Percentiles rank a stretch among this genome's conserved stretches.
Evolutionary conservation across 2,797 vertebrate genomes (phyloP).

Genomic region (Philypnodon macrostomus): DNA sequence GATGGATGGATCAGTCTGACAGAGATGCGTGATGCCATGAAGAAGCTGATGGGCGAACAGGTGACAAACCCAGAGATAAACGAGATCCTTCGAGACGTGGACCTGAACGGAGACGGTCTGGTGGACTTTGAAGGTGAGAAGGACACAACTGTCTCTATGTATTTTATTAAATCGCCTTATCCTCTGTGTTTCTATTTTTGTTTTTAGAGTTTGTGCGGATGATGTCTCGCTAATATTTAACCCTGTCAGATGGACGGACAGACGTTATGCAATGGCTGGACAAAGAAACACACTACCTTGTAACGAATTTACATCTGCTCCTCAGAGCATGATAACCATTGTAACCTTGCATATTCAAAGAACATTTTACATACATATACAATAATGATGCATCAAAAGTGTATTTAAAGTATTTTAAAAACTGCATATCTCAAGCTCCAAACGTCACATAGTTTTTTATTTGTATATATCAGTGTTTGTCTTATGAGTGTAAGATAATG

Average conservation of each 20-base stretch:
- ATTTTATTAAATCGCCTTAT: background rate
- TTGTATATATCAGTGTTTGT: conserved; percentile 54
- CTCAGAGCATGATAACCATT: conserved; percentile 6
- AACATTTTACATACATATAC: conserved; percentile 11
- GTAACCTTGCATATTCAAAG: conserved; percentile 48
- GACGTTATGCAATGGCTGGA: conserved; percentile 26
- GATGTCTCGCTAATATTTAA: conserved; percentile 68
- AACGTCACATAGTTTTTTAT: conserved; percentile 37
- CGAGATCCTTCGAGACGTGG: conserved; percentile 88
- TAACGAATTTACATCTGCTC: conserved; percentile 33
- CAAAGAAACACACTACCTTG: conserved; percentile 13
- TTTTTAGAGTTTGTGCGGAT: conserved; percentile 71
- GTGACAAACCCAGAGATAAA: conserved; percentile 89
- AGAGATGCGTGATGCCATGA: conserved; percentile 91
- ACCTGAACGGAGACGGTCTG: conserved; percentile 91
- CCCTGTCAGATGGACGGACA: conserved; percentile 7
- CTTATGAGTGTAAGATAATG: conserved; percentile 38
- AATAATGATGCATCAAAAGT: conserved; percentile 13
- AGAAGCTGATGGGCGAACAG: conserved; percentile 90
- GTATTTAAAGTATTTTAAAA: conserved; percentile 25
- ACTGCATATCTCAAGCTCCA: conserved; percentile 41
- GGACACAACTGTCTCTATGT: background rate
- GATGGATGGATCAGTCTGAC: conserved; percentile 89
- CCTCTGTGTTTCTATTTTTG: conserved; percentile 1
- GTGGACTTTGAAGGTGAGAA: conserved; percentile 91